Conservation (phyloP, 2,888 invertebrate genomes). For the Chelonus formosanus region DNA sequence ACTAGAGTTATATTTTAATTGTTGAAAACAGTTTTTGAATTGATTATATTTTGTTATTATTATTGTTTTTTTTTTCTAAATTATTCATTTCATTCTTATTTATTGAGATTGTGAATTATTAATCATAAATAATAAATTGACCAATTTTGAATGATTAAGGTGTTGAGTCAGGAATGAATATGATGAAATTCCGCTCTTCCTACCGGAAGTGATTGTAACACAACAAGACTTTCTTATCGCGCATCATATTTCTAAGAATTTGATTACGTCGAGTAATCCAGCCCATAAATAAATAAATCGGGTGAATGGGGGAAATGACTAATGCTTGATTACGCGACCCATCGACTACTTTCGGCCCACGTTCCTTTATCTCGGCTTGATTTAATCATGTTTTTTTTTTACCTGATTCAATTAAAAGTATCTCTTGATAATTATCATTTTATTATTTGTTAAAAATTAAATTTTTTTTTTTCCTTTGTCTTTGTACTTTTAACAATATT, state of each 20-base stretch:
- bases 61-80: no score
- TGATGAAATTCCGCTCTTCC: no score
- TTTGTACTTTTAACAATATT: constrained; percentile 47
- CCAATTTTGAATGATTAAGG: no score
- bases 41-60: no score
- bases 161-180: no score
- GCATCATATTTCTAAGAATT: constrained; percentile 59
- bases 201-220: constrained; percentile 1
- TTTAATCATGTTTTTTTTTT: not conserved
- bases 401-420: not conserved
- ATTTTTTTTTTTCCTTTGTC: constrained; percentile 34
- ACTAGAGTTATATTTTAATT: no score
- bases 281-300: constrained; percentile 61
- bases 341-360: constrained; percentile 55
- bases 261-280: constrained; percentile 59
- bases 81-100: no score
- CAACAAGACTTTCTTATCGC: constrained; percentile 52
- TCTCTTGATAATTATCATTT: not conserved
- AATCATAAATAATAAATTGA: no score
- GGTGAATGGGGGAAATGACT: constrained; percentile 49
- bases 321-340: constrained; percentile 56
- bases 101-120: no score
- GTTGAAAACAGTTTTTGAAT: no score
- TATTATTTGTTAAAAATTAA: constrained; percentile 7
- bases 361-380: constrained; percentile 48